These are phyloP conservation scores for Anabas testudineus DNA, from an alignment of 2,797 vertebrate genomes.

Conservation along the genomic window DNA sequence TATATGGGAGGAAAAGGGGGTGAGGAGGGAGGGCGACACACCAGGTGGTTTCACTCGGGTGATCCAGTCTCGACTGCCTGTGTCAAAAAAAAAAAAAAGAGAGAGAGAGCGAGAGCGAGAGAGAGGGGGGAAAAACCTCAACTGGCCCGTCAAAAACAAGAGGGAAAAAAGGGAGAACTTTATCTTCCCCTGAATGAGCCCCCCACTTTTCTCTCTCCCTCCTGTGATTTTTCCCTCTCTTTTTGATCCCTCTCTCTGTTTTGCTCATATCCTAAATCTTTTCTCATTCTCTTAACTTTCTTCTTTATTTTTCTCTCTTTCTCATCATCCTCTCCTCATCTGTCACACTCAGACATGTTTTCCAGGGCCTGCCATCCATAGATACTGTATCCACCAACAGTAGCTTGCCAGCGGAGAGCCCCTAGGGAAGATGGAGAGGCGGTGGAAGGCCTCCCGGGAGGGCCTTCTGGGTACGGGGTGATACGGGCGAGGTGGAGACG, in stretches of 20 bases:
- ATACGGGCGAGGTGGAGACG: constrained; percentile 72
- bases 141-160: constrained; percentile 76
- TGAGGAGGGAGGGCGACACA: constrained; percentile 67
- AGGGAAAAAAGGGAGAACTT: constrained; percentile 71
- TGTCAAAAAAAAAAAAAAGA: constrained; percentile 63
- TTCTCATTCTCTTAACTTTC: constrained; percentile 42
- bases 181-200: constrained; percentile 77
- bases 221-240: constrained; percentile 51
- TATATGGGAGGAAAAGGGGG: constrained; percentile 66
- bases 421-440: constrained; percentile 59
- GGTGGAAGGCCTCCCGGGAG: constrained; percentile 53
- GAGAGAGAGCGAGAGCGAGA: too few species aligned
- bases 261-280: constrained; percentile 43
- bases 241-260: constrained; percentile 48
- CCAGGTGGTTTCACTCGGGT: constrained; percentile 84
- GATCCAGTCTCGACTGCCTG: constrained; percentile 78
- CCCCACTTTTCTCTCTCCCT: constrained; percentile 63
- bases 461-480: constrained; percentile 75
- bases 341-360: constrained; percentile 83
- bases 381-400: constrained; percentile 87
- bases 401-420: constrained; percentile 79
- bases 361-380: constrained; percentile 81
- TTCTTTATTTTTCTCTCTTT: constrained; percentile 31
- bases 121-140: constrained; percentile 67
- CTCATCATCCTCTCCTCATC: constrained; percentile 79